Evolutionary conservation across 1,140 invertebrate genomes (phyloP).

Genomic region (Mya arenaria): DNA sequence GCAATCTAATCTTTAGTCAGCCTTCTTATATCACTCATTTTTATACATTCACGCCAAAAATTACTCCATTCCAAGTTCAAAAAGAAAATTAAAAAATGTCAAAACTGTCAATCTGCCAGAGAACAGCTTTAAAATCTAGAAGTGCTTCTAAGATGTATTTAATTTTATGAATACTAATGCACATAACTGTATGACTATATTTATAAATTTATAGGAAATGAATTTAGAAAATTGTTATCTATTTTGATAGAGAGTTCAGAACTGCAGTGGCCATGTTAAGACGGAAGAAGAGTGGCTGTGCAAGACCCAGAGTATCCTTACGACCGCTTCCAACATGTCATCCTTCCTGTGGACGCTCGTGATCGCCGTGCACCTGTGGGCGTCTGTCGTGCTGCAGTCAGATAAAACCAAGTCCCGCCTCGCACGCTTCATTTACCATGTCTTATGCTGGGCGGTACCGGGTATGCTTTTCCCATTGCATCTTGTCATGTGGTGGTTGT

Average conservation of each 20-base stretch:
- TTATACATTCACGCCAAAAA: too few relatives aligned
- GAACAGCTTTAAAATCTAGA: background rate
- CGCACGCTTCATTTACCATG: conserved; percentile 26
- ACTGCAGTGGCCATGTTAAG: background rate
- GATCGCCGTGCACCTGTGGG: conserved; percentile 43
- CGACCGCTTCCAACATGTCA: conserved; percentile 35
- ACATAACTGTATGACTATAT: background rate
- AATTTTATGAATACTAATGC: background rate
- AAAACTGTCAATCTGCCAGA: background rate
- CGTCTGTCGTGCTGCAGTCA: conserved; percentile 9
- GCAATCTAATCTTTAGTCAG: too few relatives aligned
- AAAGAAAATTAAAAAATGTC: too few relatives aligned
- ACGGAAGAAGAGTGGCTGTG: background rate
- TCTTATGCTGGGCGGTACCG: conserved; percentile 30
- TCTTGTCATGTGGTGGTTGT: too few relatives aligned
- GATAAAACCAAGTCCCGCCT: background rate
- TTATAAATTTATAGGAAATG: background rate
- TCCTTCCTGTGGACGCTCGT: conserved; percentile 45
- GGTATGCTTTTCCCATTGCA: conserved; percentile 14
- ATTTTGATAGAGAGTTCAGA: too few relatives aligned
- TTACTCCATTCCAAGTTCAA: too few relatives aligned
- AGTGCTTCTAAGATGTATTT: background rate
- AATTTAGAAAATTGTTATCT: background rate
- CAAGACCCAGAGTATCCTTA: conserved; percentile 33
- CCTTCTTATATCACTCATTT: too few relatives aligned